Conservation (phyloP, 2,113 vertebrate species). For the Haemorhous mexicanus region DNA sequence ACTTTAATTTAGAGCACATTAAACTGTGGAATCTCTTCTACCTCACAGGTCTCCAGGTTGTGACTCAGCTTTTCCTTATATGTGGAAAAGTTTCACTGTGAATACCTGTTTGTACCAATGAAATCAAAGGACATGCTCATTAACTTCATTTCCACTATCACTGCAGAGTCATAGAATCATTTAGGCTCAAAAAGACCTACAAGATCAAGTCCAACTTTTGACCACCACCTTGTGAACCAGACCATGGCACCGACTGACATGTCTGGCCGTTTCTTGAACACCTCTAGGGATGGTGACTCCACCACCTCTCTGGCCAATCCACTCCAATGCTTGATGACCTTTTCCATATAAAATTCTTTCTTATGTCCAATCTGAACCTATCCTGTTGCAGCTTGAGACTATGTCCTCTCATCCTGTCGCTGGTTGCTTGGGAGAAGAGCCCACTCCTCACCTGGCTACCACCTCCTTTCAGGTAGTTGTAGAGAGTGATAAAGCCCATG, state of each 20-base stretch:
- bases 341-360: neutral
- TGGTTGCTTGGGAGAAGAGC: neutral
- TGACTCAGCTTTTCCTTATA: neutral
- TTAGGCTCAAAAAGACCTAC: neutral
- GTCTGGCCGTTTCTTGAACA: fast-evolving
- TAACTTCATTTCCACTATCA: neutral
- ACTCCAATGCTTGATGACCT: neutral
- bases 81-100: neutral
- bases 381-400: neutral
- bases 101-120: neutral
- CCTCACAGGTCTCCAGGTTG: neutral
- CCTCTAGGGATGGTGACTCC: neutral
- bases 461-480: neutral
- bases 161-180: neutral
- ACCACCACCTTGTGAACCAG: neutral
- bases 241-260: neutral
- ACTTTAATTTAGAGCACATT: neutral
- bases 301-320: neutral
- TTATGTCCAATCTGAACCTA: neutral
- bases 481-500: neutral
- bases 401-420: neutral
- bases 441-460: neutral
- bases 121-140: neutral
- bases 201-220: neutral
- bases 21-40: neutral